These are phyloP conservation scores for Neolamprologus sp. DNA, from an alignment of 2,113 vertebrate genomes.

Conservation along the genomic window DNA sequence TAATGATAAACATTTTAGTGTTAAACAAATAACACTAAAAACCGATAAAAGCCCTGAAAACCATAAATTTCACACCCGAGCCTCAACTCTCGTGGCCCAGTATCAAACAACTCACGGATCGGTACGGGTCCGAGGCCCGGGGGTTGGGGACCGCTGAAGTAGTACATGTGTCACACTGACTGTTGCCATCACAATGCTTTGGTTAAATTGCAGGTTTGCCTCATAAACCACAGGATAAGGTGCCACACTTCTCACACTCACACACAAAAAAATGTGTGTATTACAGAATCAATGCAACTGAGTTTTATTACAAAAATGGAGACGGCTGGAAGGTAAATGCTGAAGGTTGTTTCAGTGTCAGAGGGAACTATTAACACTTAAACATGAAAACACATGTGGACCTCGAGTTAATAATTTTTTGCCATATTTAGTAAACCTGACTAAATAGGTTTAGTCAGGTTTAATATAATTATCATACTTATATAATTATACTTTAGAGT, in stretches of 20 bases:
- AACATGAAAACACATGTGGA: neutral
- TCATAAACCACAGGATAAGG: neutral
- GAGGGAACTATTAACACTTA: neutral
- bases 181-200: neutral
- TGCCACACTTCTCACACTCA: neutral
- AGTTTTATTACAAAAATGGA: neutral
- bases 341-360: neutral
- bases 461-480: neutral
- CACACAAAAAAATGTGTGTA: neutral
- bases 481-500: neutral
- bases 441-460: neutral
- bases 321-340: neutral
- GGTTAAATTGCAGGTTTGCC: neutral
- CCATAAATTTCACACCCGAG: neutral
- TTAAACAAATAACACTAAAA: neutral
- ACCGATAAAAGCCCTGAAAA: neutral
- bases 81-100: neutral
- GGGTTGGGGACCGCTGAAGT: neutral
- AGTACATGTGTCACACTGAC: neutral
- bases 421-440: neutral
- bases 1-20: neutral
- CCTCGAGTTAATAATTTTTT: neutral
- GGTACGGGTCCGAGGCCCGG: accelerated
- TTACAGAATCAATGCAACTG: neutral
- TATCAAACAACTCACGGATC: neutral